Conservation (phyloP, 2,888 invertebrate species). For the Brenthis daphne region DNA sequence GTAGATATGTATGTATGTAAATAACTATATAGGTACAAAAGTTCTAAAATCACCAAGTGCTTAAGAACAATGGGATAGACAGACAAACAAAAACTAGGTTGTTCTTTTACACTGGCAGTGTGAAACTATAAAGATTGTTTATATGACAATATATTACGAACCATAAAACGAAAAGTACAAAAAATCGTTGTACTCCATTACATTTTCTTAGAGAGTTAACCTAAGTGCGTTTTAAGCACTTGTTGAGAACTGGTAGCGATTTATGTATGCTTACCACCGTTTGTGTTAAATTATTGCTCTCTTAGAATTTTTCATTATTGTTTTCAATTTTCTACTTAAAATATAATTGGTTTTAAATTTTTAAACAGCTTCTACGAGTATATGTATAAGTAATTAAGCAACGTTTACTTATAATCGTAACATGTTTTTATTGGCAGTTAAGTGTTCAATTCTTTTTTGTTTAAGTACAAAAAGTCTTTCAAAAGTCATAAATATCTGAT, state of each 20-base stretch:
- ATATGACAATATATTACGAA: slow-evolving; percentile 8
- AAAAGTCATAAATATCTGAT: no score
- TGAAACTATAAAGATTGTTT: background rate
- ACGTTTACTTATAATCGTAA: no score
- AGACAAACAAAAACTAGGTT: no score
- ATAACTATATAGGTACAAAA: background rate
- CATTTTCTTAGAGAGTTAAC: slow-evolving; percentile 11
- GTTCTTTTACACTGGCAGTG: no score
- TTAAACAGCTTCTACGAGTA: background rate
- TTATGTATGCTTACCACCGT: slow-evolving; percentile 23
- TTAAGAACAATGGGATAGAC: no score
- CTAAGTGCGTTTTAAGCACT: slow-evolving; percentile 29
- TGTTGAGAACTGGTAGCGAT: slow-evolving; percentile 31
- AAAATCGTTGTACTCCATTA: slow-evolving; percentile 10
- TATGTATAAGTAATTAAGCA: background rate
- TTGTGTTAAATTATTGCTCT: slow-evolving; percentile 24
- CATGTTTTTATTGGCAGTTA: no score
- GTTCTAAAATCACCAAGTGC: background rate
- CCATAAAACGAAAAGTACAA: slow-evolving; percentile 3
- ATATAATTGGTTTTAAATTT: background rate
- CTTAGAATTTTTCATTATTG: slow-evolving; percentile 12
- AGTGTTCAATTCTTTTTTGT: background rate
- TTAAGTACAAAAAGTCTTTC: background rate
- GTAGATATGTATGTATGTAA: background rate
- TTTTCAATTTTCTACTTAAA: slow-evolving; percentile 19